A percentile compares a stretch with the other conserved stretches of the same genome.
Conservation (phyloP, 2,888 invertebrate species). For the Arrhopalites spinosus region DNA sequence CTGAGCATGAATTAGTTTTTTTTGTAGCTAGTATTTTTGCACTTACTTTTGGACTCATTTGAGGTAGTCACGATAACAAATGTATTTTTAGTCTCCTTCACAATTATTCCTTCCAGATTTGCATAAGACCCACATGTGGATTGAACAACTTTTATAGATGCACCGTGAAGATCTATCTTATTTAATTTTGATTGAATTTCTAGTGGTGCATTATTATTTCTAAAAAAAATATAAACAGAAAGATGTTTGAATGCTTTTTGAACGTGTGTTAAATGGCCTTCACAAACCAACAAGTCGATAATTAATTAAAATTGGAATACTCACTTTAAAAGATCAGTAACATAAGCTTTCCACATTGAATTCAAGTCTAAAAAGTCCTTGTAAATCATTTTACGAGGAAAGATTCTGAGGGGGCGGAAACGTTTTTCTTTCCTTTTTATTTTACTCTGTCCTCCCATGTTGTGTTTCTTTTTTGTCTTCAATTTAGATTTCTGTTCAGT, state of each 20-base stretch:
- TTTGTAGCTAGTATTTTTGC: too few species aligned
- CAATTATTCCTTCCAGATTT: conserved; percentile 54
- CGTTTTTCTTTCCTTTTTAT: not conserved
- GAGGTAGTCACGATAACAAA: conserved; percentile 52
- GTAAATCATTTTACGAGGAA: conserved; percentile 45
- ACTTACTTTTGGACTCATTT: conserved; percentile 53
- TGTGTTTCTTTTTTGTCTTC: not conserved
- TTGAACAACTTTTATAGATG: conserved; percentile 47
- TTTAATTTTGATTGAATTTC: conserved; percentile 54
- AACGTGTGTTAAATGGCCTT: too few species aligned
- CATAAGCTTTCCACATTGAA: conserved; percentile 50
- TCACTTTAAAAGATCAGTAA: conserved; percentile 50
- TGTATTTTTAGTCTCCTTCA: conserved; percentile 56
- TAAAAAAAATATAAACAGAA: conserved; percentile 1
- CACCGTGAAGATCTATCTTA: conserved; percentile 55
- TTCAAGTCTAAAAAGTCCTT: conserved; percentile 48
- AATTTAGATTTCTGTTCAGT: not conserved
- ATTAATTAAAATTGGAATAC: too few species aligned
- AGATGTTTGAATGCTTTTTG: too few species aligned
- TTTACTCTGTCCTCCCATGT: not conserved
- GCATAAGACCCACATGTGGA: conserved; percentile 53
- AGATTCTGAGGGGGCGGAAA: not conserved
- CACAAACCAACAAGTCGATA: too few species aligned
- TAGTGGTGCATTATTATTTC: conserved; percentile 11
- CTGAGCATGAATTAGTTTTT: not conserved